These are phyloP conservation scores for Brachystomella parvula DNA, from an alignment of 1,140 invertebrate species.

Conservation along the genomic window DNA sequence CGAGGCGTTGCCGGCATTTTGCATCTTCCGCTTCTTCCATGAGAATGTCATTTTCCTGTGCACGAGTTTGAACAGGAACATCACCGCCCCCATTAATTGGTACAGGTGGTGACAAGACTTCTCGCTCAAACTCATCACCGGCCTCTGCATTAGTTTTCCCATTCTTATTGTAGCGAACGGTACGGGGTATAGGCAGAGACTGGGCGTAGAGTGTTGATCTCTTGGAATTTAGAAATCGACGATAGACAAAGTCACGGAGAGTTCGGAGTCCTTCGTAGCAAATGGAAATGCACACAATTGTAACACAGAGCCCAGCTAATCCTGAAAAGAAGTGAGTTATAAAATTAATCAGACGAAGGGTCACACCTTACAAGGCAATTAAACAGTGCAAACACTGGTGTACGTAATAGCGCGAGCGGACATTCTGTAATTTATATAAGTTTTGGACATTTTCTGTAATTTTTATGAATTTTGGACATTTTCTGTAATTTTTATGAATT, in stretches of 20 bases:
- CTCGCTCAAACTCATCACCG: neutral
- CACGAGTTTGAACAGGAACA: neutral
- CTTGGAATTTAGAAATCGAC: slow-evolving; percentile 12
- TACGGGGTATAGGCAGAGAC: neutral
- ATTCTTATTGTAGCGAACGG: neutral
- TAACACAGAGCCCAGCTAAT: slow-evolving; percentile 18
- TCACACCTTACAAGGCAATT: neutral
- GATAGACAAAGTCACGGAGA: slow-evolving; percentile 7
- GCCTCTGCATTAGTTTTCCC: too few relatives aligned
- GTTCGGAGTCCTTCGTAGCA: slow-evolving; percentile 22
- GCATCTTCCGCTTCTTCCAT: neutral
- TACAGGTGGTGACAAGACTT: neutral
- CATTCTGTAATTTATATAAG: too few relatives aligned
- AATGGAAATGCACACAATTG: slow-evolving; percentile 8
- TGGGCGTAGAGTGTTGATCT: neutral
- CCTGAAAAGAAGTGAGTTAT: slow-evolving; percentile 13
- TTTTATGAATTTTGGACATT: too few relatives aligned
- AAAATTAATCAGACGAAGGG: too few relatives aligned
- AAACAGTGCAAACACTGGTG: too few relatives aligned
- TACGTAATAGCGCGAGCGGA: too few relatives aligned
- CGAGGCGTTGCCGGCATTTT: neutral
- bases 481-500: too few relatives aligned
- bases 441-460: too few relatives aligned
- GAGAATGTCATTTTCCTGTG: neutral
- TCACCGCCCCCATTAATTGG: neutral